These are phyloP conservation scores for Solenodon paradoxus DNA, from an alignment of 2,113 vertebrate genomes.

Conservation along the genomic window DNA sequence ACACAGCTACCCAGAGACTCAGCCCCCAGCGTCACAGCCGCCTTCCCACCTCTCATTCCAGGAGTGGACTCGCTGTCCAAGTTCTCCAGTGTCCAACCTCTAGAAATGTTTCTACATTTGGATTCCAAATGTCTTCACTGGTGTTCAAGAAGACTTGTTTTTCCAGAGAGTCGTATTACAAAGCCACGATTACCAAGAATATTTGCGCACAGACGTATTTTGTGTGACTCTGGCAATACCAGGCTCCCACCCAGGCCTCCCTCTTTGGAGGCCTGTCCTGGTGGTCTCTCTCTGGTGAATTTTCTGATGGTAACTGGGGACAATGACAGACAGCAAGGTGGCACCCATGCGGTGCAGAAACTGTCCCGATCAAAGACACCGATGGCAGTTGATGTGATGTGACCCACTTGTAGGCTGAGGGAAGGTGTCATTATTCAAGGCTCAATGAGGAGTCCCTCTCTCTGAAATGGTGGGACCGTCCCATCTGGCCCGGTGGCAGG, in stretches of 20 bases:
- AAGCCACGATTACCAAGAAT: not conserved
- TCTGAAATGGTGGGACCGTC: not conserved
- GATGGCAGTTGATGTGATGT: not conserved
- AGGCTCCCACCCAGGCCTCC: not conserved
- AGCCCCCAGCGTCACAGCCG: not conserved
- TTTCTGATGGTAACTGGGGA: not conserved
- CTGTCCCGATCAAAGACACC: not conserved
- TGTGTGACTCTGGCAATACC: not conserved
- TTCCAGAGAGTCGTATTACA: not conserved
- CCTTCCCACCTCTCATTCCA: not conserved
- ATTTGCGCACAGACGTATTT: not conserved
- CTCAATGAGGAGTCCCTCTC: not conserved
- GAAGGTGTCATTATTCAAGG: not conserved
- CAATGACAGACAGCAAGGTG: not conserved
- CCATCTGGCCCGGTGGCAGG: not conserved
- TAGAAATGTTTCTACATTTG: not conserved
- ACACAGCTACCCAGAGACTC: not conserved
- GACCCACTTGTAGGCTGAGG: not conserved
- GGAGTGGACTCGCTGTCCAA: not conserved
- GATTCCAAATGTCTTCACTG: not conserved
- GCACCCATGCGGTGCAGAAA: not conserved
- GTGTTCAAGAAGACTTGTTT: not conserved
- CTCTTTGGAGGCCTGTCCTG: not conserved
- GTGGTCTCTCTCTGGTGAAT: not conserved
- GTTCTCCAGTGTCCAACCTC: not conserved